Evolutionary conservation across 1,140 invertebrate species (phyloP), one percentile per base, ranked within the genome.

Genomic region (Lysiphlebus fabarum): DNA sequence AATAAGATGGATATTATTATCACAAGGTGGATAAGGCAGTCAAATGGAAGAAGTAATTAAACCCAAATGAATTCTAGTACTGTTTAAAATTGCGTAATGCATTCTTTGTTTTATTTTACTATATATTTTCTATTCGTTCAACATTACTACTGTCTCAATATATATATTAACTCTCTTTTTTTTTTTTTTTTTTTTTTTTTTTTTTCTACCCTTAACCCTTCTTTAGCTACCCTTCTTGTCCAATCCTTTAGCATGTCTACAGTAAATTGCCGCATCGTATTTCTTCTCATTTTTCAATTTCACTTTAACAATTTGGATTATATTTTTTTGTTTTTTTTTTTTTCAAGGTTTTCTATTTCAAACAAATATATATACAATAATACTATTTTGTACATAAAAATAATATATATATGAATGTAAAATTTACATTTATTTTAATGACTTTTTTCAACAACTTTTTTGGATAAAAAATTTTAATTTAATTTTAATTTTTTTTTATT

Each of bases 201-300:
- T 14, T 34, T 55, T 14, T 51, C 45, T 42, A 38, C 11, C 26
- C 33, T 10, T 40, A 43, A 38, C 55, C 7, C 11, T 48, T 56
- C 34, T 51, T 7, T 34, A 38, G 36, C 49, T 9, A 53, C 37
- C 26, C 12, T 26, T 7, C 14, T 17, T 42, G n/a, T 53, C 38
- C 7, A 33, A 14, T 17, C 17, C 17, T 9, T 34, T 53, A 38
- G 51, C 53, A 54, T 51, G 48, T 34, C 42, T 5, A 11, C 42
- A 54, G 58, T 59, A 59, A 59, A 59, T 54, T 59, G 58, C 50
- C 49, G 43, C 51, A 14, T 44, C 50, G 58, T 59, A 59, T 59
- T 59, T 59, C 51, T 59, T 54, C 58, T 14, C 11, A 37, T n/a
- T n/a, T n/a, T 7, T n/a, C 48, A 33, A n/a, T 12, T 14, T 6